These are phyloP conservation scores for Eclectus roratus DNA, from an alignment of 2,113 vertebrate species.

Conservation along the genomic window DNA sequence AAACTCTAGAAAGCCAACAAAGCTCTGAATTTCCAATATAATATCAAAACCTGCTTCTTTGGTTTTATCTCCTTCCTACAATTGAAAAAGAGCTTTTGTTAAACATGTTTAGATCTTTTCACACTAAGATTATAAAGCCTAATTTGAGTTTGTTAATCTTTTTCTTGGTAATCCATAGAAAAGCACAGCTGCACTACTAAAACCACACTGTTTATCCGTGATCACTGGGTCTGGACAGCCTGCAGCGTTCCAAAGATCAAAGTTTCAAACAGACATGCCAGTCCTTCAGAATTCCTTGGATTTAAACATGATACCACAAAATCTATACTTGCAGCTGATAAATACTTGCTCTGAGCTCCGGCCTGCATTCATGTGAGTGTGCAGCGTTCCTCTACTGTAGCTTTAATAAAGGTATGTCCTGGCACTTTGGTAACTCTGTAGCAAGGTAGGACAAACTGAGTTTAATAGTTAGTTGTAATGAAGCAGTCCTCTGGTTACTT, in stretches of 20 bases:
- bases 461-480: not conserved
- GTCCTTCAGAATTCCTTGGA: not conserved
- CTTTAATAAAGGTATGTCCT: not conserved
- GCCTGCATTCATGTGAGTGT: not conserved
- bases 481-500: not conserved
- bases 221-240: not conserved
- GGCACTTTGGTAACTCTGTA: not conserved
- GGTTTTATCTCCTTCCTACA: not conserved
- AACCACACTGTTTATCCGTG: not conserved
- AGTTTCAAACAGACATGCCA: not conserved
- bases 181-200: conserved; percentile 34
- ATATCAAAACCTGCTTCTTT: not conserved
- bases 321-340: not conserved
- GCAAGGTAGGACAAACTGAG: not conserved
- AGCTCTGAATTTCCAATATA: not conserved
- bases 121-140: not conserved
- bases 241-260: conserved; percentile 53
- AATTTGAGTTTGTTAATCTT: conserved; percentile 25
- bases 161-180: conserved; percentile 1
- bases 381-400: not conserved
- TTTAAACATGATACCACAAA: not conserved
- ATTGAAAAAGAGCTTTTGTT: not conserved
- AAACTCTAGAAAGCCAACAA: not conserved
- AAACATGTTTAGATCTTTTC: not conserved
- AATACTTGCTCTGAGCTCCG: not conserved